Percentiles rank a stretch among this genome's conserved stretches.
Evolutionary conservation across 1,140 invertebrate genomes (phyloP).

Genomic region (Whitmania pigra): DNA sequence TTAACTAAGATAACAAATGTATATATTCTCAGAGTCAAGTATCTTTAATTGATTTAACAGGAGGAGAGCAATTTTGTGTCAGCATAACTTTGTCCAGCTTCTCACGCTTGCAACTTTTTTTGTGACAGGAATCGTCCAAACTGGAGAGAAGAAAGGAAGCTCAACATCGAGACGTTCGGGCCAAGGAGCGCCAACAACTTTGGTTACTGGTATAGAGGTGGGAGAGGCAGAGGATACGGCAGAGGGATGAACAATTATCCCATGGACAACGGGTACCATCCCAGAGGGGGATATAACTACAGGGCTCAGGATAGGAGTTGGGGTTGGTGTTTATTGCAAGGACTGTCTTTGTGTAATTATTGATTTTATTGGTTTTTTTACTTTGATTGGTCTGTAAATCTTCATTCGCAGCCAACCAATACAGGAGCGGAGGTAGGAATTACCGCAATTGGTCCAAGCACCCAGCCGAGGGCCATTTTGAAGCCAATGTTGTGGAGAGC

Average conservation of each 20-base stretch:
- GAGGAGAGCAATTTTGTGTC: too few species aligned
- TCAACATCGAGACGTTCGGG: conserved; percentile 96
- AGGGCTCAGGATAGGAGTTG: background rate
- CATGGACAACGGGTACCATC: conserved; percentile 6
- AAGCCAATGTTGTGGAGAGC: too few species aligned
- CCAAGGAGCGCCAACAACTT: conserved; percentile 40
- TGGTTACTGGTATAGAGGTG: background rate
- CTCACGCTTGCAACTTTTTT: too few species aligned
- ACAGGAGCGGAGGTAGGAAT: background rate
- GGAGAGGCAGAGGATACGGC: conserved; percentile 10
- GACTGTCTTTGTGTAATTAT: too few species aligned
- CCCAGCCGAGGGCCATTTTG: too few species aligned
- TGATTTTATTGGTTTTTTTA: background rate
- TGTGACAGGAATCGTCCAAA: conserved; percentile 57
- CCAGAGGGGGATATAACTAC: conserved; percentile 5
- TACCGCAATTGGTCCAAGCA: background rate
- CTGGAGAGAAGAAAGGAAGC: conserved; percentile 88
- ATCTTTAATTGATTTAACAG: too few species aligned
- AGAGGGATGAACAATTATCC: background rate
- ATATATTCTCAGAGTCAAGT: too few species aligned
- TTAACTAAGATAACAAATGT: too few species aligned
- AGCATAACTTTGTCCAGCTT: too few species aligned
- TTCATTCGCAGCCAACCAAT: background rate
- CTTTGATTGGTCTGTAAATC: background rate
- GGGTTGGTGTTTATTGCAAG: background rate